These are phyloP conservation scores for Melieria crassipennis DNA, from an alignment of 2,888 invertebrate genomes.

Conservation along the genomic window DNA sequence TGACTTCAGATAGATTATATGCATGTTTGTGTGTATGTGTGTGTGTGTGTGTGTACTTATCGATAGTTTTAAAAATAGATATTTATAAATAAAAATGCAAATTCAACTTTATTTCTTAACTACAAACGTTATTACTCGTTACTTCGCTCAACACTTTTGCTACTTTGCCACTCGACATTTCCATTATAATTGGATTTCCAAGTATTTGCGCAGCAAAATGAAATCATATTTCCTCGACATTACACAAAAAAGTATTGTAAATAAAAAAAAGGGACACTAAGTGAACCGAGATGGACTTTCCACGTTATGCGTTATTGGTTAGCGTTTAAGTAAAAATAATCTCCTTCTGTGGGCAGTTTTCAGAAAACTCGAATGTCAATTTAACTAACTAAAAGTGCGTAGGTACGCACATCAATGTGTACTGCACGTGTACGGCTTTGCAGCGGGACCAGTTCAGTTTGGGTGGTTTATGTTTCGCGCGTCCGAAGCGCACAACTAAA, in stretches of 20 bases:
- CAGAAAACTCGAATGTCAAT: constrained; percentile 46
- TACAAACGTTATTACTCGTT: too few relatives aligned
- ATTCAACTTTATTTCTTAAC: too few relatives aligned
- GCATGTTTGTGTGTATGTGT: too few relatives aligned
- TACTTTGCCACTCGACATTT: not conserved
- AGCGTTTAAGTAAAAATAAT: constrained; percentile 49
- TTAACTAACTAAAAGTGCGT: constrained; percentile 39
- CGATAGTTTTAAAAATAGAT: too few relatives aligned
- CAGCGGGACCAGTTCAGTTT: not conserved
- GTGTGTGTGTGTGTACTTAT: too few relatives aligned
- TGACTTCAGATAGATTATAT: too few relatives aligned
- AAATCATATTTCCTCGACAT: constrained; percentile 14
- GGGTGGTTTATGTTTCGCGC: not conserved
- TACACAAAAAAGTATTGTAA: not conserved
- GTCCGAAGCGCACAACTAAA: not conserved
- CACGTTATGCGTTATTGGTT: constrained; percentile 22
- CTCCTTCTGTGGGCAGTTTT: constrained; percentile 57
- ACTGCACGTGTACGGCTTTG: not conserved
- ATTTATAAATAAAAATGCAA: too few relatives aligned
- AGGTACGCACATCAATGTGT: not conserved
- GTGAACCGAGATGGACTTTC: not conserved
- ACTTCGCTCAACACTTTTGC: not conserved
- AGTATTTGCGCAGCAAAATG: constrained; percentile 52
- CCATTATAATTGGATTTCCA: not conserved
- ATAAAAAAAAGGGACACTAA: not conserved